These are phyloP conservation scores for Sarotherodon lohbergeri DNA, from an alignment of 2,113 vertebrate species.

Conservation along the genomic window DNA sequence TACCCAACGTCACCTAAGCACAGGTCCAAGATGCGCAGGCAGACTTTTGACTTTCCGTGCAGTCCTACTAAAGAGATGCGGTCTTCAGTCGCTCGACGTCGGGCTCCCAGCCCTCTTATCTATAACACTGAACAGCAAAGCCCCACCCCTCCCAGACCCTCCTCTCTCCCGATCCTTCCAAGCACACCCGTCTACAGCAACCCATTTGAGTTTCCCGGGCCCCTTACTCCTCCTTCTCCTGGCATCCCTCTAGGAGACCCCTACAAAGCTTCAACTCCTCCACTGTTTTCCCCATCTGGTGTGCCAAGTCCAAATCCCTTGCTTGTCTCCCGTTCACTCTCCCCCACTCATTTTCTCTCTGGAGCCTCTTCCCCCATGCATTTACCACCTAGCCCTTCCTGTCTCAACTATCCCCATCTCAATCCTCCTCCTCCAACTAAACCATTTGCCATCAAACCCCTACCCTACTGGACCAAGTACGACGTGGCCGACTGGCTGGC, in stretches of 20 bases:
- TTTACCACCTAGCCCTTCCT: constrained; percentile 70
- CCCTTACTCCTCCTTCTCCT: constrained; percentile 70
- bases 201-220: constrained; percentile 69
- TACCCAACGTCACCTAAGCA: constrained; percentile 78
- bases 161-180: constrained; percentile 87
- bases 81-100: constrained; percentile 68
- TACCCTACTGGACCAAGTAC: constrained; percentile 92
- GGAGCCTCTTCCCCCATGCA: constrained; percentile 73
- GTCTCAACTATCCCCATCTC: constrained; percentile 80
- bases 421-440: constrained; percentile 81
- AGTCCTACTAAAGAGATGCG: constrained; percentile 66
- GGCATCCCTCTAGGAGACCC: constrained; percentile 73
- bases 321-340: constrained; percentile 80
- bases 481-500: constrained; percentile 95
- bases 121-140: constrained; percentile 79
- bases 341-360: constrained; percentile 84
- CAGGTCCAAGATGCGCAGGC: constrained; percentile 69
- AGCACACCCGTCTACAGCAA: constrained; percentile 69
- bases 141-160: constrained; percentile 81
- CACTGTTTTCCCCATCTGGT: constrained; percentile 71
- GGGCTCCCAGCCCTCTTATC: constrained; percentile 85
- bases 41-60: constrained; percentile 73
- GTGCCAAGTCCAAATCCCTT: constrained; percentile 65
- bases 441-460: constrained; percentile 86
- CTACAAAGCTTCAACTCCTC: constrained; percentile 70